Percentiles rank a stretch among this genome's conserved stretches.
phyloP scores from a whole-genome alignment of 2,888 invertebrate genomes.

The Lasioglossum calceatum region DNA sequence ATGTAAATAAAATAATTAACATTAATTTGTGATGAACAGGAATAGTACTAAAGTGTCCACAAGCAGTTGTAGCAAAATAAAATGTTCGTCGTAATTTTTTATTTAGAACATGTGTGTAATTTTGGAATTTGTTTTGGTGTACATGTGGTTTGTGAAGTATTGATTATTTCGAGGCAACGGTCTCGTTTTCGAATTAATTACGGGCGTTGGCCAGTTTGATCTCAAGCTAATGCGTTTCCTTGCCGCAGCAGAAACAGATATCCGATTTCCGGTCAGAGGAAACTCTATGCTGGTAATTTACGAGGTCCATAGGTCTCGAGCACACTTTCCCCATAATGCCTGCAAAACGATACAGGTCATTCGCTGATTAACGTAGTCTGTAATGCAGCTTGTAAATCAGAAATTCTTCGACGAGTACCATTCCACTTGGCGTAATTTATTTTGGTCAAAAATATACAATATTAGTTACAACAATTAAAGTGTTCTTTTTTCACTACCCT shows the following conservation, averaged over 20 bases:
- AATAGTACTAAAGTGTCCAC: not conserved
- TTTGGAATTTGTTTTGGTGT: not conserved
- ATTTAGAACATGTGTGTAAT: not conserved
- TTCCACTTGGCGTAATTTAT: not conserved
- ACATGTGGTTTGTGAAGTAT: not conserved
- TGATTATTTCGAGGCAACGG: not conserved
- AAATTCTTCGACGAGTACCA: not conserved
- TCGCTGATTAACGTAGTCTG: not conserved
- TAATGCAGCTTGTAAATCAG: not conserved
- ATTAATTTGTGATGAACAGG: not conserved
- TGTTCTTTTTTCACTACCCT: no score
- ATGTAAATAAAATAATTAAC: not conserved
- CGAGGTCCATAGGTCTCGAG: slow-evolving; percentile 27
- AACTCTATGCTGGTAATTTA: slow-evolving; percentile 54
- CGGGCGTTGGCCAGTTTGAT: slow-evolving; percentile 2
- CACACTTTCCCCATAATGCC: slow-evolving; percentile 31
- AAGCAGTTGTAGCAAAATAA: no score
- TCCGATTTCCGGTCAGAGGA: slow-evolving; percentile 55
- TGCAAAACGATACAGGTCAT: slow-evolving; percentile 19
- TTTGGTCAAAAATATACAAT: no score
- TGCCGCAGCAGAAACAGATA: slow-evolving; percentile 44
- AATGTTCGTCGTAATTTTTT: no score
- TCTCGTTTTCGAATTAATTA: slow-evolving; percentile 7
- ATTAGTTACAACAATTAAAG: no score
- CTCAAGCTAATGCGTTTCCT: slow-evolving; percentile 47